phyloP scores from a whole-genome alignment of 2,797 vertebrate species.

The Rhinogobio ventralis region DNA sequence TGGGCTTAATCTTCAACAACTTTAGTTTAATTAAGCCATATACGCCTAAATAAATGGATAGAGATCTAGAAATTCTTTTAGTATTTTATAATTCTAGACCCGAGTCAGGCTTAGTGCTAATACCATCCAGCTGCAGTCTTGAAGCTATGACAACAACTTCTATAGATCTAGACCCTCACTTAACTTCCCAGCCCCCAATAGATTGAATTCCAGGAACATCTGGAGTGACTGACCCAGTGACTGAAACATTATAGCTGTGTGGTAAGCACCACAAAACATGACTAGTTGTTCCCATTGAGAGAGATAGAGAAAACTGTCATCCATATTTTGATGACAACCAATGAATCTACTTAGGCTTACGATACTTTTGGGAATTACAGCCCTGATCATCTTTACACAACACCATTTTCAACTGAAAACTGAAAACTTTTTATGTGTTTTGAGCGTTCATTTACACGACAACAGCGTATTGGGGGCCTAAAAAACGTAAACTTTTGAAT shows the following conservation, averaged over 20 bases:
- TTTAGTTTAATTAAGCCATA: not conserved
- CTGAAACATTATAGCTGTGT: constrained; percentile 39
- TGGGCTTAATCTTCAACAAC: not conserved
- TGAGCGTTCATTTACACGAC: no score
- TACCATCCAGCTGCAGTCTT: constrained; percentile 44
- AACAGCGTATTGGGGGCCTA: no score
- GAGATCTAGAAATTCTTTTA: not conserved
- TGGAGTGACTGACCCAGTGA: constrained; percentile 51
- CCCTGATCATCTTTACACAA: not conserved
- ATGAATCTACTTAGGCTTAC: not conserved
- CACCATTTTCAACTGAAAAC: no score
- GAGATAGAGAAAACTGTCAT: not conserved
- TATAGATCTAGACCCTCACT: constrained; percentile 26
- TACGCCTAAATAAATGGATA: not conserved
- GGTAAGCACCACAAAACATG: constrained; percentile 8
- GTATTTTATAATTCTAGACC: constrained; percentile 7
- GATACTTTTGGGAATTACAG: not conserved
- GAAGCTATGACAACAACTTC: constrained; percentile 43
- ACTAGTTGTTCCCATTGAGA: not conserved
- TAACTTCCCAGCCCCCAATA: constrained; percentile 39
- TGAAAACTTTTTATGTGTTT: no score
- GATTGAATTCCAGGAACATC: constrained; percentile 53
- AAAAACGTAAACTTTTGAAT: no score
- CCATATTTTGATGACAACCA: not conserved
- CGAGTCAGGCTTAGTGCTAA: constrained; percentile 32